Evolutionary conservation across 1,140 invertebrate genomes (phyloP).

Genomic region (Ladona fulva): DNA sequence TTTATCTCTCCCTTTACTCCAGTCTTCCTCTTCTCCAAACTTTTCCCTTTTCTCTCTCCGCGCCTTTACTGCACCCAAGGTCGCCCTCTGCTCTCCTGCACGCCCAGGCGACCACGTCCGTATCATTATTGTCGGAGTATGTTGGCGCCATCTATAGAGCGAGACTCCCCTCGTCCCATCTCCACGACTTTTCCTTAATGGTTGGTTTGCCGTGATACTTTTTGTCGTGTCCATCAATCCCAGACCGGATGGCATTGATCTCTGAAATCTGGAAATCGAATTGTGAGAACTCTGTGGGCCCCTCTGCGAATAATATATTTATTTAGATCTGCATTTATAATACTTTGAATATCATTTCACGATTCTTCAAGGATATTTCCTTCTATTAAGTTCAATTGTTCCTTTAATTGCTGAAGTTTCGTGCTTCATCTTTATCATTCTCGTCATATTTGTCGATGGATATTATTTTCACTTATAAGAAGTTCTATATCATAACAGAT

Average conservation of each 20-base stretch:
- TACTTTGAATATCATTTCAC: too few relatives aligned
- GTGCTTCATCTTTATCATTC: too few relatives aligned
- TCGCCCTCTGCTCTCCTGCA: neutral
- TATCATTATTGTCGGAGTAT: neutral
- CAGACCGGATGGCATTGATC: neutral
- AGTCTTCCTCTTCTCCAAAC: neutral
- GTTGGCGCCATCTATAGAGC: neutral
- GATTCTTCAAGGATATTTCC: too few relatives aligned
- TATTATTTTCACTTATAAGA: too few relatives aligned
- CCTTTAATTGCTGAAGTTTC: too few relatives aligned
- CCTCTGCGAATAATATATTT: too few relatives aligned
- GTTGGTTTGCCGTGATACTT: neutral
- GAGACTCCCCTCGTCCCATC: neutral
- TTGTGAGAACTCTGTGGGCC: neutral
- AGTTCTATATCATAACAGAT: too few relatives aligned
- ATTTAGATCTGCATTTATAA: too few relatives aligned
- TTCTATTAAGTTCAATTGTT: too few relatives aligned
- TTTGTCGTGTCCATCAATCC: neutral
- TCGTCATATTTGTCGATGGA: too few relatives aligned
- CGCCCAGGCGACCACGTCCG: conserved; percentile 2
- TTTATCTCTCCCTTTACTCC: neutral
- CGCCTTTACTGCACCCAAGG: neutral
- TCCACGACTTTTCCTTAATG: neutral
- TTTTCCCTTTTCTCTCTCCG: neutral
- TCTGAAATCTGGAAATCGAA: neutral